These are phyloP conservation scores for Bovichtus variegatus DNA, from an alignment of 2,797 vertebrate species.

Conservation along the genomic window DNA sequence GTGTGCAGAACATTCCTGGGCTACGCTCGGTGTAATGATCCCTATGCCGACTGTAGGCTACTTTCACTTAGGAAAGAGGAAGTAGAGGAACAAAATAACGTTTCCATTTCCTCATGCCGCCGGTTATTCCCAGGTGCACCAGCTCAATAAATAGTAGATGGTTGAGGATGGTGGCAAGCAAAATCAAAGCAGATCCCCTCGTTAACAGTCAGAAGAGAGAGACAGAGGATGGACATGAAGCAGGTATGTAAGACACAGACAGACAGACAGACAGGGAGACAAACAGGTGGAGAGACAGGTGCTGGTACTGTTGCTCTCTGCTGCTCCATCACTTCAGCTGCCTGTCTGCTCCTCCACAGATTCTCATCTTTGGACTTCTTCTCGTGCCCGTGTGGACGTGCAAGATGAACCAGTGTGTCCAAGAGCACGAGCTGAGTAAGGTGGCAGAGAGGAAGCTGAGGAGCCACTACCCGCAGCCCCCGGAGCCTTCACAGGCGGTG, in stretches of 20 bases:
- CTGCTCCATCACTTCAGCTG: not conserved
- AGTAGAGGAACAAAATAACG: conserved; percentile 35
- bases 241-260: conserved; percentile 39
- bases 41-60: not conserved
- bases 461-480: not conserved
- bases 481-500: fast-evolving
- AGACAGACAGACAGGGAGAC: not conserved
- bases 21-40: too few relatives aligned
- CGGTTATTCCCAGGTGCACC: conserved; percentile 61
- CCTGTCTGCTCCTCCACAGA: conserved; percentile 54
- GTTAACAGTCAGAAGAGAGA: not conserved
- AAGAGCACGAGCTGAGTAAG: not conserved
- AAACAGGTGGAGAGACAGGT: not conserved
- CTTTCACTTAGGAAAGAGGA: conserved; percentile 42
- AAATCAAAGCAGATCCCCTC: not conserved
- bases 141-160: conserved; percentile 13
- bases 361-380: conserved; percentile 50
- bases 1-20: not conserved
- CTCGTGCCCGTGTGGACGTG: not conserved
- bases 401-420: conserved; percentile 30
- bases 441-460: conserved; percentile 30
- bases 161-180: not conserved
- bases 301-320: not conserved
- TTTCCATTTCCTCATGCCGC: conserved; percentile 75
- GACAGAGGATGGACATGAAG: conserved; percentile 29